Conservation (phyloP, 2,797 vertebrate genomes). For the Betta splendens region DNA sequence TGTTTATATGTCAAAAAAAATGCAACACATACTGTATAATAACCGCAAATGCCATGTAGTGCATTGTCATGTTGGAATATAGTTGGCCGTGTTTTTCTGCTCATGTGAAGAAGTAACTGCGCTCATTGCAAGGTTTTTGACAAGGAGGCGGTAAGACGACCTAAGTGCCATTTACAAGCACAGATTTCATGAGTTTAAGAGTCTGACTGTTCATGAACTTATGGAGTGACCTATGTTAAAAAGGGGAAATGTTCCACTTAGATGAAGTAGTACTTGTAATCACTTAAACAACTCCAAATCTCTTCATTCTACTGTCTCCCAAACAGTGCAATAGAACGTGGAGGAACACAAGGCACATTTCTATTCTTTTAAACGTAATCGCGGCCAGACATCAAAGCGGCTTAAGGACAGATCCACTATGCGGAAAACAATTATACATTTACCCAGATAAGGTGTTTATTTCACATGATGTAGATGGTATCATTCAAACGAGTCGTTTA, state of each 20-base stretch:
- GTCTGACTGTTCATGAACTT: slow-evolving; percentile 33
- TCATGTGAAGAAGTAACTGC: slow-evolving; percentile 22
- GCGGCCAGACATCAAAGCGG: slow-evolving; percentile 21
- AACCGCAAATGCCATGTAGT: slow-evolving; percentile 5
- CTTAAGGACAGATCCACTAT: slow-evolving; percentile 16
- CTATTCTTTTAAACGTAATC: slow-evolving; percentile 21
- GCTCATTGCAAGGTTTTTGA: slow-evolving; percentile 29
- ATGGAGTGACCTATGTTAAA: slow-evolving; percentile 36
- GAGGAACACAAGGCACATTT: slow-evolving; percentile 24
- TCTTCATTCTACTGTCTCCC: slow-evolving; percentile 7
- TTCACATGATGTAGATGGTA: slow-evolving; percentile 43
- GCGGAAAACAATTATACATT: slow-evolving; percentile 56
- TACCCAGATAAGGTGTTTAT: slow-evolving; percentile 41
- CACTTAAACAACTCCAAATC: slow-evolving; percentile 31
- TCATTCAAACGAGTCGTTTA: slow-evolving; percentile 36
- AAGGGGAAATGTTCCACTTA: slow-evolving; percentile 42
- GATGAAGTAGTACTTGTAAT: slow-evolving; percentile 40
- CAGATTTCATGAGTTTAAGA: slow-evolving; percentile 38
- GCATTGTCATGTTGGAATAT: slow-evolving; percentile 9
- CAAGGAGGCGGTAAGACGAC: slow-evolving; percentile 38
- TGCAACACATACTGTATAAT: slow-evolving; percentile 11
- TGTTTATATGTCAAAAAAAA: not conserved
- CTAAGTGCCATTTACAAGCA: slow-evolving; percentile 51
- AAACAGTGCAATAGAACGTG: slow-evolving; percentile 33
- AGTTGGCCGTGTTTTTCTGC: slow-evolving; percentile 7